A percentile compares a stretch with the other conserved stretches of the same genome.
Conservation (phyloP, 2,888 invertebrate genomes). For the Exephanes ischioxanthus region DNA sequence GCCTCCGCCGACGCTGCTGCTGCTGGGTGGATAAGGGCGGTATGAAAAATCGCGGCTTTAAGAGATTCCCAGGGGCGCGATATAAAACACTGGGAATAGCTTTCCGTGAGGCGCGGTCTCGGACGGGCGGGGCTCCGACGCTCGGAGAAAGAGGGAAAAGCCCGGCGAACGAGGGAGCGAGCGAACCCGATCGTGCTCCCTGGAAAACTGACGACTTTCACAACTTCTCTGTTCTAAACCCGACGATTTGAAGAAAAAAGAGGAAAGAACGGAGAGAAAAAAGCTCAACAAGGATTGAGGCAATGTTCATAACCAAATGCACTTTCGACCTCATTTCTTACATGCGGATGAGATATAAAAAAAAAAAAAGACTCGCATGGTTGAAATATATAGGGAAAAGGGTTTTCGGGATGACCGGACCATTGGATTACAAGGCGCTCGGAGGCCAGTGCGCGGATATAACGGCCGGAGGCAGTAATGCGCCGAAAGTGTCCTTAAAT, state of each 20-base stretch:
- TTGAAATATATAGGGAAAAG: slow-evolving; percentile 49
- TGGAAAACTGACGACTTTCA: slow-evolving; percentile 65
- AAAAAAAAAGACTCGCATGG: not conserved
- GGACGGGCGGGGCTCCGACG: not conserved
- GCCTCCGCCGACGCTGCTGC: slow-evolving; percentile 26
- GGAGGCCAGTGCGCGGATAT: slow-evolving; percentile 30
- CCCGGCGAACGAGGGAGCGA: slow-evolving; percentile 46
- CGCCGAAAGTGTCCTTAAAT: slow-evolving; percentile 62
- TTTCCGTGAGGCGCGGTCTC: slow-evolving; percentile 62
- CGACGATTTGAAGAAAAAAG: slow-evolving; percentile 38
- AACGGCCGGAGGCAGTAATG: slow-evolving; percentile 41
- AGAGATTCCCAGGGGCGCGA: slow-evolving; percentile 72
- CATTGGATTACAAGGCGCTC: slow-evolving; percentile 44
- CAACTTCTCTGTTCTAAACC: slow-evolving; percentile 54
- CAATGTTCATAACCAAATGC: slow-evolving; percentile 30
- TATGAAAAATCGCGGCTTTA: slow-evolving; percentile 74
- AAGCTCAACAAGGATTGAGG: slow-evolving; percentile 44
- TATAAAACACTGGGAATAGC: slow-evolving; percentile 75
- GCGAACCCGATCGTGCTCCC: slow-evolving; percentile 10
- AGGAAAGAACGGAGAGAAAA: slow-evolving; percentile 22
- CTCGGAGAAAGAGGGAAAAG: slow-evolving; percentile 17
- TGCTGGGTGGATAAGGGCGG: slow-evolving; percentile 67
- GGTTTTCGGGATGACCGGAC: slow-evolving; percentile 19
- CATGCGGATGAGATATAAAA: not conserved
- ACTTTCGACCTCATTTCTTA: slow-evolving; percentile 12